These are phyloP conservation scores for Cheiracanthium punctorium DNA, from an alignment of 2,888 invertebrate species.

Conservation along the genomic window DNA sequence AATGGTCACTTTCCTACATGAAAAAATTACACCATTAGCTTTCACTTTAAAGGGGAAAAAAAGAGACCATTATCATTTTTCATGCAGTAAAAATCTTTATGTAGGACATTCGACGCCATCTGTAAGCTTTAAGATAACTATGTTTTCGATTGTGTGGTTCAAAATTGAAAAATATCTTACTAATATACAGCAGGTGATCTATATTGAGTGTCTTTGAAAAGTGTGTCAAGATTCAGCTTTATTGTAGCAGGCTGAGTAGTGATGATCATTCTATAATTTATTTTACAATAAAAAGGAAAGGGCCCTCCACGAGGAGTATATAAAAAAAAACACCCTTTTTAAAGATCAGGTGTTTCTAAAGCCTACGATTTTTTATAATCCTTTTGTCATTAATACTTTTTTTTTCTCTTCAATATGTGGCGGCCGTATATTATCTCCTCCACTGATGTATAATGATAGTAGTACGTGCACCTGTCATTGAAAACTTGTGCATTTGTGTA, in stretches of 20 bases:
- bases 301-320: background rate
- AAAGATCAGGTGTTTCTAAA: background rate
- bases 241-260: constrained; percentile 7
- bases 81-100: no score
- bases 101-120: background rate
- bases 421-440: background rate
- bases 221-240: constrained; percentile 49
- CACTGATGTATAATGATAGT: background rate
- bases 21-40: no score
- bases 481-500: background rate
- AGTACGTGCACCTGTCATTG: background rate
- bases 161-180: background rate
- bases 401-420: no score
- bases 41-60: no score
- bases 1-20: no score
- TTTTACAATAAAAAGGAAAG: background rate
- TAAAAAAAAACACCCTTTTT: background rate
- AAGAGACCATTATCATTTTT: no score
- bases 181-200: constrained; percentile 22
- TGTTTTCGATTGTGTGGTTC: background rate
- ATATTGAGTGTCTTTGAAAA: background rate
- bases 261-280: background rate
- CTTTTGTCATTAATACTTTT: background rate
- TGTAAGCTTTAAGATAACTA: background rate
- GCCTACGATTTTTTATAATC: background rate